Percentiles rank a stretch among this genome's conserved stretches.
Conservation (phyloP, 2,888 invertebrate species). For the Tipula helvola region DNA sequence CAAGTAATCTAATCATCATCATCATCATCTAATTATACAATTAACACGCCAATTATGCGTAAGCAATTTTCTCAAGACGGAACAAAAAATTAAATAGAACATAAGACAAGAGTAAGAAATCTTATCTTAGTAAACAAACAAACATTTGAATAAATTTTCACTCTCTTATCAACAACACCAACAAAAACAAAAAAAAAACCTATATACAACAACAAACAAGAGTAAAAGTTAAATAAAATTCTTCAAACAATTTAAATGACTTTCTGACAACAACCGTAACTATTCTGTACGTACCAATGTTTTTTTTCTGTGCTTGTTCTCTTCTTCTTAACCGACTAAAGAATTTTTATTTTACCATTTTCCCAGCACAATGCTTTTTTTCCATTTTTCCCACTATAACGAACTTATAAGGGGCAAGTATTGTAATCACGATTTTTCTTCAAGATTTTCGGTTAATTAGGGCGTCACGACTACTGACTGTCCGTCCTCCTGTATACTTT, state of each 20-base stretch:
- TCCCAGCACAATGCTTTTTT: background rate
- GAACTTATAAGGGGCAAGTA: too few species aligned
- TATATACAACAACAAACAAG: background rate
- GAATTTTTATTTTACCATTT: background rate
- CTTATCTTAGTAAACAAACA: background rate
- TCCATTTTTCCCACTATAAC: background rate
- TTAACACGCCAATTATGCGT: background rate
- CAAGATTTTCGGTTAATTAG: too few species aligned
- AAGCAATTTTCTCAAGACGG: background rate
- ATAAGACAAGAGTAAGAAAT: background rate
- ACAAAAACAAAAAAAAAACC: background rate
- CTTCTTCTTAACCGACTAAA: background rate
- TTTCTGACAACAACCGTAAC: background rate
- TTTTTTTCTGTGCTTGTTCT: background rate
- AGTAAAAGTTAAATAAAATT: background rate
- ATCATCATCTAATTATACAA: background rate
- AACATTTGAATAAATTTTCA: slow-evolving; percentile 4
- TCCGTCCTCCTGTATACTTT: too few species aligned
- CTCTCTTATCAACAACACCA: background rate
- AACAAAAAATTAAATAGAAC: background rate
- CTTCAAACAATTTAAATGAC: background rate
- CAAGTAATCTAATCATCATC: background rate
- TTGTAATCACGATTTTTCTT: too few species aligned
- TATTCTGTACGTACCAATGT: background rate
- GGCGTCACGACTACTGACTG: too few species aligned